phyloP scores from a whole-genome alignment of 1,140 invertebrate genomes.

The Gryllus bimaculatus region DNA sequence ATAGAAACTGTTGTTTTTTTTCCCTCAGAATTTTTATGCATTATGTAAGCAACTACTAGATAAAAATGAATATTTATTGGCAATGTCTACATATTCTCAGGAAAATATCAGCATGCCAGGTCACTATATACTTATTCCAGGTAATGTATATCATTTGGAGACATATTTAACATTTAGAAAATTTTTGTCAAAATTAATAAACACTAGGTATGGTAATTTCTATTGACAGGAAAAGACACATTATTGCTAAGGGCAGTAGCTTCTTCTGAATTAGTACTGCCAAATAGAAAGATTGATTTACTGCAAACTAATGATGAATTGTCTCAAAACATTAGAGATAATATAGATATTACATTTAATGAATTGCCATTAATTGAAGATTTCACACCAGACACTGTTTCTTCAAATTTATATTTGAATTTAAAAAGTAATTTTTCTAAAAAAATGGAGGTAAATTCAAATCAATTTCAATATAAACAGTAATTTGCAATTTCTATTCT shows the following conservation, averaged over 20 bases:
- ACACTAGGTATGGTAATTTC: not conserved
- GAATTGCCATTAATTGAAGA: conserved; percentile 7
- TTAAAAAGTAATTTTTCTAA: not conserved
- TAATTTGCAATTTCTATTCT: too few species aligned
- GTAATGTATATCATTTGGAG: not conserved
- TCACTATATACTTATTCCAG: not conserved
- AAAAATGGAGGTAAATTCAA: not conserved
- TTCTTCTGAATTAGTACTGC: conserved; percentile 5
- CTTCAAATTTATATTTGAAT: not conserved
- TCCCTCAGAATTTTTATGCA: too few species aligned
- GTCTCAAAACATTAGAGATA: not conserved
- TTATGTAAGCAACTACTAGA: not conserved
- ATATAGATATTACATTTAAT: not conserved
- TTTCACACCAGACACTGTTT: not conserved
- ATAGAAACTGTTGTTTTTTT: too few species aligned
- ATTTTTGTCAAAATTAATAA: not conserved
- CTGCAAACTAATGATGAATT: not conserved
- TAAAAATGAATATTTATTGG: not conserved
- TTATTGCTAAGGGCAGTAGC: conserved; percentile 6
- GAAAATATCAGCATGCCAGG: not conserved
- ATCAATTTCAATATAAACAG: too few species aligned
- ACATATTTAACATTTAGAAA: not conserved
- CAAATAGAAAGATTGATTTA: not conserved
- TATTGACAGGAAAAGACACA: not conserved
- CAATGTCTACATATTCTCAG: not conserved